A percentile compares a stretch with the other conserved stretches of the same genome.
These are phyloP conservation scores for Drosophila villosipedis DNA, from an alignment of 2,888 invertebrate species.

Conservation along the genomic window DNA sequence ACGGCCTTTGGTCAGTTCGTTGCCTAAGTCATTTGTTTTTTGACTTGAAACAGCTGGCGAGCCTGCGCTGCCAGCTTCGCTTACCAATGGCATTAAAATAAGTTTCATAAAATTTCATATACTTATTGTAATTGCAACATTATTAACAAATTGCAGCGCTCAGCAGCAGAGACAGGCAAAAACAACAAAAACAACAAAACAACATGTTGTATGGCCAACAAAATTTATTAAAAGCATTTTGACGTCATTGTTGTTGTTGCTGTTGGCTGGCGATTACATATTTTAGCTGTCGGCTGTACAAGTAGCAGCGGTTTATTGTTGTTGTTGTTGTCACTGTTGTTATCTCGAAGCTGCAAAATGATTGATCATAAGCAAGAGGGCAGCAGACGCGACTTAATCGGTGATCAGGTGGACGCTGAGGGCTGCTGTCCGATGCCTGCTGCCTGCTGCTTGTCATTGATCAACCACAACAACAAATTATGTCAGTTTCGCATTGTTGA, in stretches of 20 bases:
- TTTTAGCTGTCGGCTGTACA: constrained; percentile 70
- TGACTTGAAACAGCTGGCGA: constrained; percentile 22
- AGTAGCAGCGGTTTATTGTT: constrained; percentile 54
- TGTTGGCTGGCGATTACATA: constrained; percentile 65
- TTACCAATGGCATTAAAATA: constrained; percentile 71
- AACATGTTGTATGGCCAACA: constrained; percentile 60
- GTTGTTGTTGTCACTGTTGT: constrained; percentile 66
- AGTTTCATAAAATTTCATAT: constrained; percentile 63
- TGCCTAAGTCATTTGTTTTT: constrained; percentile 51
- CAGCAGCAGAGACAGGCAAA: constrained; percentile 43
- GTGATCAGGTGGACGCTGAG: constrained; percentile 48
- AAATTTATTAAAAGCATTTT: constrained; percentile 79
- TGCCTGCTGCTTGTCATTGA: constrained; percentile 61
- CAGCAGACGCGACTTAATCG: constrained; percentile 49
- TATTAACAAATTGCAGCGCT: constrained; percentile 78
- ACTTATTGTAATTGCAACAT: constrained; percentile 75
- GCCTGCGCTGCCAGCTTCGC: constrained; percentile 34
- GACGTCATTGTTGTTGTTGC: constrained; percentile 58
- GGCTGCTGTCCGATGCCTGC: constrained; percentile 26
- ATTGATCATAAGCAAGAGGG: constrained; percentile 73
- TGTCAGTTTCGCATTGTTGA: constrained; percentile 30
- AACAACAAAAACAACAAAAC: constrained; percentile 35
- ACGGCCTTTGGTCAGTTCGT: constrained; percentile 44
- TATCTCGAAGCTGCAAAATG: constrained; percentile 68
- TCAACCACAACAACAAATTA: constrained; percentile 45